These are phyloP conservation scores for Pteronotus mesoamericanus DNA, from an alignment of 2,797 vertebrate species.

Conservation along the genomic window DNA sequence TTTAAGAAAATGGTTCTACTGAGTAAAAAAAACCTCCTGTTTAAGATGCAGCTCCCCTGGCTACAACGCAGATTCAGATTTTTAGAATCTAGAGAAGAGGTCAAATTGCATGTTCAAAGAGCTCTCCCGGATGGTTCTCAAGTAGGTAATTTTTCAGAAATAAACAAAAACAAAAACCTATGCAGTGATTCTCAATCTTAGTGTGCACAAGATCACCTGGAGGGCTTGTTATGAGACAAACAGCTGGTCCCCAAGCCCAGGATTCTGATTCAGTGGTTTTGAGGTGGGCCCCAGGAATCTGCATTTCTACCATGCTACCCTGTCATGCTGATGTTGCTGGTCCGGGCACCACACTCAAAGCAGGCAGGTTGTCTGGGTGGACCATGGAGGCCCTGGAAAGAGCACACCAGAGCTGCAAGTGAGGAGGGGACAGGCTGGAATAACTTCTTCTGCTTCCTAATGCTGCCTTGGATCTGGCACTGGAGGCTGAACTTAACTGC, in stretches of 20 bases:
- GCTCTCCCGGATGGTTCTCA: background rate
- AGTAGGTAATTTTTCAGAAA: background rate
- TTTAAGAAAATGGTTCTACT: background rate
- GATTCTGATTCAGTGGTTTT: background rate
- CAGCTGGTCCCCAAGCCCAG: too few relatives aligned
- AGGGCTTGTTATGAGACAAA: background rate
- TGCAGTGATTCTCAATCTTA: background rate
- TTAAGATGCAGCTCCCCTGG: background rate
- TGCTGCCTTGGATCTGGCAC: background rate
- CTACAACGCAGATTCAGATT: background rate
- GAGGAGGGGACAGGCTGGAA: background rate
- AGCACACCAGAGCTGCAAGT: too few relatives aligned
- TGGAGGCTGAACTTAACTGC: background rate
- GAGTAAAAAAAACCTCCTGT: background rate
- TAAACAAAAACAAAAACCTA: background rate
- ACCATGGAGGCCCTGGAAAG: background rate
- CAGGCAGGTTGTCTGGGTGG: background rate
- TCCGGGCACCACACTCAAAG: too few relatives aligned
- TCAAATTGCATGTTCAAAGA: background rate
- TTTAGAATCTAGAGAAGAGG: background rate
- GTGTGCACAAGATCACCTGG: too few relatives aligned
- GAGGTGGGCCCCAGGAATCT: background rate
- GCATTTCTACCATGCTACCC: background rate
- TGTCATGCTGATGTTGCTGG: background rate
- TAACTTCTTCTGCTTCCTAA: background rate